These are phyloP conservation scores for Ametastegia equiseti DNA, from an alignment of 2,888 invertebrate species.

Conservation along the genomic window DNA sequence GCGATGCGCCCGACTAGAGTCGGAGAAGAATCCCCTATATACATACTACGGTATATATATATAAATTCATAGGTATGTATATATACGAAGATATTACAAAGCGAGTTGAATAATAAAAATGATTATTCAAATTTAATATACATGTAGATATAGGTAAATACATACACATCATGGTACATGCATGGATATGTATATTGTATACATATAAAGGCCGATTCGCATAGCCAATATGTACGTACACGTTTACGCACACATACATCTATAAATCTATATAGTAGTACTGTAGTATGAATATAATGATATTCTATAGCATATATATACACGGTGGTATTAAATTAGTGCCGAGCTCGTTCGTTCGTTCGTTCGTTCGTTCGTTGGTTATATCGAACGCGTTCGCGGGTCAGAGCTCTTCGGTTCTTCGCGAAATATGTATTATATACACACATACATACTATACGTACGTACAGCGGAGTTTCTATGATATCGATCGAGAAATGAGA, in stretches of 20 bases:
- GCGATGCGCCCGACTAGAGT: slow-evolving; percentile 6
- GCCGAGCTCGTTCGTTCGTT: slow-evolving; percentile 5
- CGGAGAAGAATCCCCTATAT: background rate
- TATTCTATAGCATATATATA: too few relatives aligned
- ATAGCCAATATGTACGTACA: too few relatives aligned
- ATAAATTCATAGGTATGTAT: too few relatives aligned
- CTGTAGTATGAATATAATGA: too few relatives aligned
- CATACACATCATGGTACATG: background rate
- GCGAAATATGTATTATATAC: too few relatives aligned
- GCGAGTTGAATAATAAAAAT: background rate
- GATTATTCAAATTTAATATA: slow-evolving; percentile 9
- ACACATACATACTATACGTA: too few relatives aligned
- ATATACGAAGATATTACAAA: slow-evolving; percentile 6
- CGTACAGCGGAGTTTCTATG: too few relatives aligned
- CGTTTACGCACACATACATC: too few relatives aligned
- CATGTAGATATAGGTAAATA: background rate
- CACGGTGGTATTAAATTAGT: slow-evolving; percentile 1
- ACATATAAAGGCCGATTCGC: too few relatives aligned
- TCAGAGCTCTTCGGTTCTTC: too few relatives aligned
- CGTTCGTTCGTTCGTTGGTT: background rate
- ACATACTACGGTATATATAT: too few relatives aligned
- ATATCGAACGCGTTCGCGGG: background rate
- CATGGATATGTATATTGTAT: background rate
- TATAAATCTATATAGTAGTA: too few relatives aligned
- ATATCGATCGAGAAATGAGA: background rate